phyloP scores from a whole-genome alignment of 2,113 vertebrate species.

The Eublepharis macularius region DNA sequence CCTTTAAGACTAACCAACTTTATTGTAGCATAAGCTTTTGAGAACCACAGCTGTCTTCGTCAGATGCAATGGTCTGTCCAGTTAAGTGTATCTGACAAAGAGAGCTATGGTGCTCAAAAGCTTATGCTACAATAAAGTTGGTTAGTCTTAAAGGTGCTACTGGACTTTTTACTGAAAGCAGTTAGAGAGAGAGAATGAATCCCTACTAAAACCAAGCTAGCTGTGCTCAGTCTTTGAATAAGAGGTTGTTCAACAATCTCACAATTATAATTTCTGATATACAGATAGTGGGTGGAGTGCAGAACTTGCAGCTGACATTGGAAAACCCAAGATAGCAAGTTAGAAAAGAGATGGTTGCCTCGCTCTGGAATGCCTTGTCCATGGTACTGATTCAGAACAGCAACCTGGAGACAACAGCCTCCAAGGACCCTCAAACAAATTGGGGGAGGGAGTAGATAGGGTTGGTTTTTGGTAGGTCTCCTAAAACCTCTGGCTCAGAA shows the following conservation, averaged over 20 bases:
- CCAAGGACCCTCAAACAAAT: background rate
- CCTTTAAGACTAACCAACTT: too few relatives aligned
- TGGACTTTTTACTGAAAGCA: too few relatives aligned
- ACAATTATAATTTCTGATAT: background rate
- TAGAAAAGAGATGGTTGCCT: background rate
- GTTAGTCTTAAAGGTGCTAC: too few relatives aligned
- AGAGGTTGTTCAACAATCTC: background rate
- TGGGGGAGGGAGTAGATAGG: too few relatives aligned
- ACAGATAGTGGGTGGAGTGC: background rate
- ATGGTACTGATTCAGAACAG: background rate
- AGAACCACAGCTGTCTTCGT: too few relatives aligned
- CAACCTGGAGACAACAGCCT: background rate
- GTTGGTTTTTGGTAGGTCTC: too few relatives aligned
- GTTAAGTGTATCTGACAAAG: too few relatives aligned
- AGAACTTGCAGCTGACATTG: background rate
- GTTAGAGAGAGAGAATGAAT: background rate
- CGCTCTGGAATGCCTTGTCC: background rate
- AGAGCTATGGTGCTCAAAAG: too few relatives aligned
- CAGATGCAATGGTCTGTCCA: too few relatives aligned
- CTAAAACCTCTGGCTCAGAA: too few relatives aligned
- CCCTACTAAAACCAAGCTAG: background rate
- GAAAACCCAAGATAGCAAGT: background rate
- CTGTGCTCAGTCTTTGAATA: background rate
- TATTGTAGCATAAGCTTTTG: too few relatives aligned
- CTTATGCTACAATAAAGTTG: too few relatives aligned